These are phyloP conservation scores for Porites evermanni DNA, from an alignment of 92 coral and sea anemone species.

Conservation along the genomic window DNA sequence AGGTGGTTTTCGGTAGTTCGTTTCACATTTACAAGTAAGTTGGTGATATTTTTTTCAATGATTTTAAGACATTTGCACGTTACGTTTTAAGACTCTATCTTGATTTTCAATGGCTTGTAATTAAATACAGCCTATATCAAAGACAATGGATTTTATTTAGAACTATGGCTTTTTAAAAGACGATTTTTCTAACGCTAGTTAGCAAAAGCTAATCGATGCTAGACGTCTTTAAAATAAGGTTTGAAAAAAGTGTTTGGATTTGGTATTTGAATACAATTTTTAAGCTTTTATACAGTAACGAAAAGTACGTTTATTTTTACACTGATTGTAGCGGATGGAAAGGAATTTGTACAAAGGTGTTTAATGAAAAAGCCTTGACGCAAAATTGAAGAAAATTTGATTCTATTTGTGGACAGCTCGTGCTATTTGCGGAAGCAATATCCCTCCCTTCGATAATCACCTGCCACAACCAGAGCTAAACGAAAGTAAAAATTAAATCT, in stretches of 20 bases:
- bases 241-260: not conserved
- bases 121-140: not conserved
- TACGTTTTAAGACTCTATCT: not conserved
- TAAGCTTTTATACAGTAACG: not conserved
- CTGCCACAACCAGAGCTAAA: not conserved
- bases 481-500: not conserved
- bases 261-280: not conserved
- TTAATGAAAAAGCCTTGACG: not conserved
- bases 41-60: not conserved
- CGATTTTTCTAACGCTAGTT: not conserved
- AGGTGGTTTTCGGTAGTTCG: not conserved
- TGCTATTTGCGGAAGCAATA: not conserved
- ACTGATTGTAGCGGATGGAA: not conserved
- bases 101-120: constrained; percentile 1
- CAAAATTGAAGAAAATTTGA: not conserved
- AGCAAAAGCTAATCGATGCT: not conserved
- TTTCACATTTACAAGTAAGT: constrained; percentile 29
- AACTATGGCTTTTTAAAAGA: not conserved
- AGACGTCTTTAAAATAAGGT: not conserved
- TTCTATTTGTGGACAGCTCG: not conserved
- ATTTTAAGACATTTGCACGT: not conserved
- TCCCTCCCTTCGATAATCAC: constrained; percentile 1
- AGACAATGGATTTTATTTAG: not conserved
- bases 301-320: not conserved
- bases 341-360: not conserved